A percentile compares a stretch with the other conserved stretches of the same genome.
Conservation (phyloP, 2,888 invertebrate genomes). For the Urechis unicinctus region DNA sequence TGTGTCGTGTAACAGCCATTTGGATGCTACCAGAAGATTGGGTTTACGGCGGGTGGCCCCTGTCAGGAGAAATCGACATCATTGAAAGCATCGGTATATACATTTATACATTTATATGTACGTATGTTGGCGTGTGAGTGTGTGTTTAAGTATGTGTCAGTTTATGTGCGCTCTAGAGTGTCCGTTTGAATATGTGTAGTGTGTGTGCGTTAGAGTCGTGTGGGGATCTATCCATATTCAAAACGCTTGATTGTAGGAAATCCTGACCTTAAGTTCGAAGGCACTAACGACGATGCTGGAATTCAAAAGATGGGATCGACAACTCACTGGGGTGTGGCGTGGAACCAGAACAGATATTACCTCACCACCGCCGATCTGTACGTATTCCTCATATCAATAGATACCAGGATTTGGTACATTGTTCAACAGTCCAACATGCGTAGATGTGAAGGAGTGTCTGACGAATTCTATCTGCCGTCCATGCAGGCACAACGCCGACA, state of each 20-base stretch:
- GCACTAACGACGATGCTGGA: constrained; percentile 31
- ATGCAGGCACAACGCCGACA: constrained; percentile 1
- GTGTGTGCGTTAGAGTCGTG: too few relatives aligned
- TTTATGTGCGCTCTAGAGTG: constrained; percentile 51
- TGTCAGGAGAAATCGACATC: constrained; percentile 67
- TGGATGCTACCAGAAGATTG: constrained; percentile 64
- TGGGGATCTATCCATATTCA: too few relatives aligned
- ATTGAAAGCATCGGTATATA: constrained; percentile 64
- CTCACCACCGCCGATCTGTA: constrained; percentile 6
- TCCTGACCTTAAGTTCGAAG: constrained; percentile 11
- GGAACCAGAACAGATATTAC: constrained; percentile 34
- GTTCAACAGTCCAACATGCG: too few relatives aligned
- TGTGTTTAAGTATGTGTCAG: too few relatives aligned
- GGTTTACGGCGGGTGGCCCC: constrained; percentile 63
- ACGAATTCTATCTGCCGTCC: not conserved
- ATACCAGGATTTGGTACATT: not conserved
- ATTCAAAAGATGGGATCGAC: constrained; percentile 52
- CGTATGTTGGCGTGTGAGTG: too few relatives aligned
- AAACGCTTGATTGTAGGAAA: constrained; percentile 20
- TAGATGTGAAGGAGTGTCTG: too few relatives aligned
- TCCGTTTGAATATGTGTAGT: too few relatives aligned
- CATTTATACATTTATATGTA: too few relatives aligned
- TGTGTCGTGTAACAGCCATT: too few relatives aligned
- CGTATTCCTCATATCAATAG: not conserved
- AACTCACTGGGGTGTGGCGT: constrained; percentile 63